Evolutionary conservation across 2,888 invertebrate species (phyloP).

Genomic region (Leucania comma): DNA sequence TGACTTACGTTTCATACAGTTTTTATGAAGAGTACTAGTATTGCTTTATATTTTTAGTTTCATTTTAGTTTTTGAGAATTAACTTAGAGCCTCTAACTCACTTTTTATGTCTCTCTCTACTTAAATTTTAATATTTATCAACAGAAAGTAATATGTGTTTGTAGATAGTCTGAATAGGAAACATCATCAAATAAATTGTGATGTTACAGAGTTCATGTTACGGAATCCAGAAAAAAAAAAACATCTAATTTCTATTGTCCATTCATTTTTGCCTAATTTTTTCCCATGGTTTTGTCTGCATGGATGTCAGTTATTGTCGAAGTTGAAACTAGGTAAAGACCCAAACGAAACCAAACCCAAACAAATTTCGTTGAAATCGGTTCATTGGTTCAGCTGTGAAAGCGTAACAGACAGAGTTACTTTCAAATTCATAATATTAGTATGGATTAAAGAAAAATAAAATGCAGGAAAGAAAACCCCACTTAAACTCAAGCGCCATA

Average conservation of each 20-base stretch:
- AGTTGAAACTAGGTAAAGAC: no score
- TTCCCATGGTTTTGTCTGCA: neutral
- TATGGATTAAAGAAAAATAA: neutral
- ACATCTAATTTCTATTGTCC: neutral
- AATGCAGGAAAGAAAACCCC: neutral
- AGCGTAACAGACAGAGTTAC: neutral
- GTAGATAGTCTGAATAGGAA: neutral
- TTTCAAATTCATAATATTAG: neutral
- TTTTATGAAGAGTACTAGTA: neutral
- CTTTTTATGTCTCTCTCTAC: neutral
- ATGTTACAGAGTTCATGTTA: neutral
- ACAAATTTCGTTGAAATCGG: neutral
- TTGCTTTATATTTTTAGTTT: neutral
- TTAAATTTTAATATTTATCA: neutral
- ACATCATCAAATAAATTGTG: neutral
- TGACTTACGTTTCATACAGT: neutral
- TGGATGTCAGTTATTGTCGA: no score
- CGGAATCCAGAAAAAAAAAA: neutral
- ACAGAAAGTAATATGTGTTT: neutral
- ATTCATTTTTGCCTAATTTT: neutral
- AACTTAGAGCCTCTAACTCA: neutral
- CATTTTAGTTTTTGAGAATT: no score
- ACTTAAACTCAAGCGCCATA: constrained; percentile 10
- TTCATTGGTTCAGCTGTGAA: neutral
- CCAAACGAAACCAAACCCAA: no score